Evolutionary conservation across 2,888 invertebrate genomes (phyloP).

Genomic region (Orchesellides sinensis): DNA sequence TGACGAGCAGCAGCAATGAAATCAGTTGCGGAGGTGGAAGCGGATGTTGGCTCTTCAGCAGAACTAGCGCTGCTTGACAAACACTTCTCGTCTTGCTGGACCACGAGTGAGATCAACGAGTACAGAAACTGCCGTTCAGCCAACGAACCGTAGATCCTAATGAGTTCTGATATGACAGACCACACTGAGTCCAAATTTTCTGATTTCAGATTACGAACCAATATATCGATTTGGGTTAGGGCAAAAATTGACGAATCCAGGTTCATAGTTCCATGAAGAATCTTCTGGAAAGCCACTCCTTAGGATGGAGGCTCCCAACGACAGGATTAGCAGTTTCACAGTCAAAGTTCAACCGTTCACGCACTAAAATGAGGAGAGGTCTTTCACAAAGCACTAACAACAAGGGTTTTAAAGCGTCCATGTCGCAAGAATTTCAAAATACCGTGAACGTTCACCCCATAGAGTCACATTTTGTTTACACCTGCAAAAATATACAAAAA

Average conservation of each 20-base stretch:
- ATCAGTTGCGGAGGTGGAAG: slow-evolving; percentile 9
- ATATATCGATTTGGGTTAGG: slow-evolving; percentile 80
- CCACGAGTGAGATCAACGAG: slow-evolving; percentile 72
- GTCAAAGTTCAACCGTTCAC: slow-evolving; percentile 63
- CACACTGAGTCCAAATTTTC: slow-evolving; percentile 70
- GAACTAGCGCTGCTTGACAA: background rate
- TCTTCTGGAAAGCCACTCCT: slow-evolving; percentile 70
- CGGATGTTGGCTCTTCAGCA: slow-evolving; percentile 41
- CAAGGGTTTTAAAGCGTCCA: slow-evolving; percentile 69
- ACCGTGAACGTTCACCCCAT: slow-evolving; percentile 58
- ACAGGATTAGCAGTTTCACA: slow-evolving; percentile 62
- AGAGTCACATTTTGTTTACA: slow-evolving; percentile 52
- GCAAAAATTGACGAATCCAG: slow-evolving; percentile 80
- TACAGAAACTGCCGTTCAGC: slow-evolving; percentile 72
- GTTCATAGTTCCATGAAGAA: slow-evolving; percentile 77
- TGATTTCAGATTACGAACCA: slow-evolving; percentile 78
- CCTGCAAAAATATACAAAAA: slow-evolving; percentile 28
- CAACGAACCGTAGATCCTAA: slow-evolving; percentile 68
- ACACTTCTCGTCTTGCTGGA: slow-evolving; percentile 54
- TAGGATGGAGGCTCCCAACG: slow-evolving; percentile 68
- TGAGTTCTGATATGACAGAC: slow-evolving; percentile 67
- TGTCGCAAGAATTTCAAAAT: slow-evolving; percentile 61
- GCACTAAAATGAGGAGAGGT: slow-evolving; percentile 60
- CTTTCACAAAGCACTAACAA: slow-evolving; percentile 61
- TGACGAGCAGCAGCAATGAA: slow-evolving; percentile 51